phyloP scores from a whole-genome alignment of 2,888 invertebrate species.

The Campaea margaritaria region DNA sequence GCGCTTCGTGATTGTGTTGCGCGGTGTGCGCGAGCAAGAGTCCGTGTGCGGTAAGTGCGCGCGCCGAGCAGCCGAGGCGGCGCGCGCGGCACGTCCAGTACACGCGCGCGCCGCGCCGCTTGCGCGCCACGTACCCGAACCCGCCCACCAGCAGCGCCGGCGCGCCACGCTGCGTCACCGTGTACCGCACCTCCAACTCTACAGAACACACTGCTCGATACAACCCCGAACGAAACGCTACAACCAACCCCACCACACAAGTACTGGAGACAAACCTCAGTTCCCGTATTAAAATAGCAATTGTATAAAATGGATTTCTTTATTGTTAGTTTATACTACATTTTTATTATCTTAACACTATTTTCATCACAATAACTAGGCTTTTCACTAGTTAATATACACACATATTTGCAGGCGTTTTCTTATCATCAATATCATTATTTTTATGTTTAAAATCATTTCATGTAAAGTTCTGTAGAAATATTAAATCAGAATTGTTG shows the following conservation, averaged over 20 bases:
- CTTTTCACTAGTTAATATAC: conserved; percentile 3
- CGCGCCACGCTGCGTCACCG: conserved; percentile 77
- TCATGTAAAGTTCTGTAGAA: no score
- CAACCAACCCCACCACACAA: conserved; percentile 47
- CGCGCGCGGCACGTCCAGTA: conserved; percentile 78
- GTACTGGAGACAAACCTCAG: background rate
- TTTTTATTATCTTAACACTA: conserved; percentile 20
- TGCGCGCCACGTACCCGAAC: conserved; percentile 72
- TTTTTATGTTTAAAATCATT: no score
- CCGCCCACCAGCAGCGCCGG: conserved; percentile 73
- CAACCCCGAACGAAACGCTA: background rate
- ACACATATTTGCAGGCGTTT: no score
- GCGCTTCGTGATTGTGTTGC: conserved; percentile 65
- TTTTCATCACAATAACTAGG: conserved; percentile 32
- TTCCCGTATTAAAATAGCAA: background rate
- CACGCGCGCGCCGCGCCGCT: conserved; percentile 72
- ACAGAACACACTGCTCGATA: conserved; percentile 28
- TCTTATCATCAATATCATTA: no score
- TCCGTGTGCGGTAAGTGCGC: conserved; percentile 72
- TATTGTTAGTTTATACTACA: conserved; percentile 9
- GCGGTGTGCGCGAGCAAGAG: conserved; percentile 57
- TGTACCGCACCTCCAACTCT: conserved; percentile 66
- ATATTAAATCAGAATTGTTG: no score
- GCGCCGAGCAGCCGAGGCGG: conserved; percentile 65
- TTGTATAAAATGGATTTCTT: conserved; percentile 12